Base-by-base conservation (phyloP, 2,888 invertebrate species). In the Platypus cylindrus region DNA sequence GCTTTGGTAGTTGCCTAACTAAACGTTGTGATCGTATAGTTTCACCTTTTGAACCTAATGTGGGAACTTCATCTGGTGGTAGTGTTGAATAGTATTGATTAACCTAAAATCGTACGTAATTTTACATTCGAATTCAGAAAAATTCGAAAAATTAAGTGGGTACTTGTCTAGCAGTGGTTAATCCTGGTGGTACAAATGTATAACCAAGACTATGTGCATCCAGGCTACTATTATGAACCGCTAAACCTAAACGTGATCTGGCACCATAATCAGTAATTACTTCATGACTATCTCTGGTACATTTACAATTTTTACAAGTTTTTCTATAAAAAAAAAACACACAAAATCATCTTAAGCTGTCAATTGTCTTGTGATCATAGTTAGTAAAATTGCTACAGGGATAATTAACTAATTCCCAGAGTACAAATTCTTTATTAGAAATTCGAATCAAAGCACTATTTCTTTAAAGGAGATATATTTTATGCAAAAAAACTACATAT, bases 1-100 rank as follows among this genome's bases (percentile, higher is more conserved):
- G 93, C 60, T 84, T 84, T 24, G 97, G 97, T 54, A 97, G 68
- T 65, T 97, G 95, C 43, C 74, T 69, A 45, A 87, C 79, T 51
- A 97, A 66, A 55, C 87, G 83, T 50, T 78, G 74, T 54, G 82
- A 82, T 31, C 89, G 68, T 58, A 80, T 73, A 45, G 77, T 73
- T 59, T 87, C 87, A 3, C 89, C 90, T 26, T 74, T 69, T n/a
- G 79, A 73, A 42, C 80, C 81, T 34, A 62, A 45, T 48, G 59
- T 58, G 22, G 63, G 63, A 43, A 67, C 60, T 71, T 86, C 73
- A 54, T 85, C 81, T 30, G 78, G 75, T 39, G 86, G 86, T 54
- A 95, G 69, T 58, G 85, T 78, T 40, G 84, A 74, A 73, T 94
- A 95, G 64, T 87, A 97, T 46, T 90, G 80, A 56, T 91, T 90